These are phyloP conservation scores for Drosophila trapezifrons DNA, from an alignment of 1,140 invertebrate species.

Conservation along the genomic window DNA sequence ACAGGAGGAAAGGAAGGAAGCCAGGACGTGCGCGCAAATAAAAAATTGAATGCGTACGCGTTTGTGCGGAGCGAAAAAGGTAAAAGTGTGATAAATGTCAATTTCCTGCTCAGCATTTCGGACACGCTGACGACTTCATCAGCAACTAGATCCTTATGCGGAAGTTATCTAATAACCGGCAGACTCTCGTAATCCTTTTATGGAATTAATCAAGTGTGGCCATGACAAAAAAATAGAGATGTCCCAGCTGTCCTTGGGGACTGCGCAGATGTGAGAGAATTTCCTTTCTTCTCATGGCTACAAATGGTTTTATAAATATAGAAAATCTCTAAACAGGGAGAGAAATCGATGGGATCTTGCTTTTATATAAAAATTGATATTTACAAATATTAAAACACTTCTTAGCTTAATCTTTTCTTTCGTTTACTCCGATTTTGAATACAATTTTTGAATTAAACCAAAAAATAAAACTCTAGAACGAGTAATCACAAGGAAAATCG, in stretches of 20 bases:
- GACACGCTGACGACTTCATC: slow-evolving; percentile 75
- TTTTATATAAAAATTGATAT: background rate
- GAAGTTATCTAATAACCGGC: slow-evolving; percentile 74
- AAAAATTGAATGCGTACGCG: slow-evolving; percentile 43
- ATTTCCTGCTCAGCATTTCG: slow-evolving; percentile 82
- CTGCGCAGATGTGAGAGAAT: slow-evolving; percentile 50
- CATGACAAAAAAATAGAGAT: slow-evolving; percentile 48
- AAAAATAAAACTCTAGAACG: background rate
- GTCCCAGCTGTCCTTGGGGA: slow-evolving; percentile 44
- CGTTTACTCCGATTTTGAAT: background rate
- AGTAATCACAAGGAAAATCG: slow-evolving; percentile 35
- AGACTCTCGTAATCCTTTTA: slow-evolving; percentile 77
- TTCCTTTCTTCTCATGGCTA: background rate
- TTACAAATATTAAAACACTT: background rate
- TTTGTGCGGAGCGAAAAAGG: slow-evolving; percentile 26
- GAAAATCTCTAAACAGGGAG: background rate
- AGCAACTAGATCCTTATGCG: slow-evolving; percentile 58
- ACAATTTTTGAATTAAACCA: background rate
- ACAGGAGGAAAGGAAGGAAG: slow-evolving; percentile 36
- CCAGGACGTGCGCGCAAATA: slow-evolving; percentile 74
- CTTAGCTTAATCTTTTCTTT: too few species aligned
- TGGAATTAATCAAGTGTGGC: slow-evolving; percentile 80
- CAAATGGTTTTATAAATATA: background rate
- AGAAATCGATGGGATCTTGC: background rate
- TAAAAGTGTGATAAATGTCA: slow-evolving; percentile 82